Base-by-base conservation (phyloP, 2,113 vertebrate genomes). In the Coracopsis vasa region DNA sequence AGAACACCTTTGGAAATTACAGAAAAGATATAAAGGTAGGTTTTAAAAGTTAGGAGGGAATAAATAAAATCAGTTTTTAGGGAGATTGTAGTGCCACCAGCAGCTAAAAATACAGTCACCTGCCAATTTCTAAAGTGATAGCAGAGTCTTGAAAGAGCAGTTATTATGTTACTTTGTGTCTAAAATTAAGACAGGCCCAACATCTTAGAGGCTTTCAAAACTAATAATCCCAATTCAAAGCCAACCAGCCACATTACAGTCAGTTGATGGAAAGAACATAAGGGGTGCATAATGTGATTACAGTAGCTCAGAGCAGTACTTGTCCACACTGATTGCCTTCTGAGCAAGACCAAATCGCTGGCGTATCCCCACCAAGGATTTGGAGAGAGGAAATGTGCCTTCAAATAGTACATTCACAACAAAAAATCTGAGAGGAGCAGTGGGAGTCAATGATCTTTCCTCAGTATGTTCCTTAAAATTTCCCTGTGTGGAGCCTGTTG, bases 1-100 rank as follows among this genome's bases (percentile, higher is more conserved):
- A 95, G 65, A 94, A 94, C 91, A 95, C 95, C 91, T 95, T 29
- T 54, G 60, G 45, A 96, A 97, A 97, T 95, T 94, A 95, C 94
- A 92, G 65, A 44, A 78, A 71, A 82, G n/a, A 54, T 64, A 37
- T n/a, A 53, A 91, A 67, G 19, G 33, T n/a, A 71, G 45, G 21
- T 33, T 94, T 95, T 81, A 91, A 91, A 95, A 91, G 77, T 64
- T 91, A 65, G 58, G 53, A 85, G 61, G 31, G 78, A 89, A 69
- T 85, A 85, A 87, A 75, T 79, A 51, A 91, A 91, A 72, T 33
- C 35, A n/a, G 13, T 7, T 94, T 92, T 96, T 72, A 85, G 47
- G 73, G 69, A 31, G 35, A 89, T 39, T 86, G 65, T 37, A 56
- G 73, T 91, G 51, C 78, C 61, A 44, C 75, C 66, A 16, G 0